Conservation (phyloP, 2,113 vertebrate species). For the Procavia capensis region DNA sequence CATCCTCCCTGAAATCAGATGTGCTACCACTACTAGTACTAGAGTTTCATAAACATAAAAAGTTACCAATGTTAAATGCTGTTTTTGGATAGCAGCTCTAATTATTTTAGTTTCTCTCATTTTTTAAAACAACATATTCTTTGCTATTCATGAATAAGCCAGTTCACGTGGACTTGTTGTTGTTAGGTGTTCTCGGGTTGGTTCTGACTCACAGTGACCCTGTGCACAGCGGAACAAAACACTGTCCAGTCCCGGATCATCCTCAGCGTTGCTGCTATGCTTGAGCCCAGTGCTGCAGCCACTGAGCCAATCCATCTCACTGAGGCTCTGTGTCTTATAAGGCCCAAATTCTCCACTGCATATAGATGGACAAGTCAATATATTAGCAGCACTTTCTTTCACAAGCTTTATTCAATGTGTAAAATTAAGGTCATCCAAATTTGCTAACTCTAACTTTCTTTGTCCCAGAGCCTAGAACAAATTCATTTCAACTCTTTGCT, state of each 20-base stretch:
- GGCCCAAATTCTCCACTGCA: background rate
- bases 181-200: too few species aligned
- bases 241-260: too few species aligned
- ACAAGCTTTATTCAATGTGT: background rate
- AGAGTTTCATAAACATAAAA: background rate
- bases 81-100: background rate
- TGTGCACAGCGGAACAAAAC: too few species aligned
- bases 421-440: constrained; percentile 1
- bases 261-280: too few species aligned
- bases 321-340: background rate
- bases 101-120: constrained; percentile 37
- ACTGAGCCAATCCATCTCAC: too few species aligned
- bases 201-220: too few species aligned
- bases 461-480: background rate
- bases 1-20: background rate
- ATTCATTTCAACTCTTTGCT: constrained; percentile 14
- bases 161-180: too few species aligned
- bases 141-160: background rate
- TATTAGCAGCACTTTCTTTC: background rate
- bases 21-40: background rate
- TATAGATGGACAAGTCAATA: background rate
- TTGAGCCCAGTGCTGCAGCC: too few species aligned
- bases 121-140: background rate
- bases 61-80: background rate
- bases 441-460: background rate